phyloP scores from a whole-genome alignment of 2,888 invertebrate genomes.

The Pemphredon lugubris region DNA sequence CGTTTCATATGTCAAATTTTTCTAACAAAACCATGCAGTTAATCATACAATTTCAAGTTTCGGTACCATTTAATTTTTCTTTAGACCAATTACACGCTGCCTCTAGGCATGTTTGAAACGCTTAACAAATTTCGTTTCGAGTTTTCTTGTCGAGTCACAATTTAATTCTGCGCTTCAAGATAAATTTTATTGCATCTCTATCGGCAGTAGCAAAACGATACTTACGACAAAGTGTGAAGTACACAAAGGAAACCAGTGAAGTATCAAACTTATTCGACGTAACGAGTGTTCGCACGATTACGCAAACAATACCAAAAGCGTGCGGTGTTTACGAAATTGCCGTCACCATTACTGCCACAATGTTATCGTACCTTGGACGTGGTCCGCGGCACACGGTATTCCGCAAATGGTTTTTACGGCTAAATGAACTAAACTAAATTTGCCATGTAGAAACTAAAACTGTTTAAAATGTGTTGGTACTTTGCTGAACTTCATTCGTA shows the following conservation, averaged over 20 bases:
- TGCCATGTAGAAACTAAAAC: too few species aligned
- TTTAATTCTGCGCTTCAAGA: not conserved
- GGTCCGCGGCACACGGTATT: not conserved
- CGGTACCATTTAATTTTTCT: too few species aligned
- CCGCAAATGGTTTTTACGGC: not conserved
- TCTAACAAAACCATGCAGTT: too few species aligned
- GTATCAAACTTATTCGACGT: not conserved
- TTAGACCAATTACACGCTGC: too few species aligned
- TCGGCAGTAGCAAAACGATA: not conserved
- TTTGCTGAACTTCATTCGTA: too few species aligned
- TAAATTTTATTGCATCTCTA: not conserved
- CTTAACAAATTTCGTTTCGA: not conserved
- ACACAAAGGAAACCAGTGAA: not conserved
- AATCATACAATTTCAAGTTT: too few species aligned
- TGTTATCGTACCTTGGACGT: not conserved
- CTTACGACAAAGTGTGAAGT: not conserved
- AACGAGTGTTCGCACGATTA: not conserved
- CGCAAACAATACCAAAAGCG: not conserved
- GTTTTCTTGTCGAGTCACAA: not conserved
- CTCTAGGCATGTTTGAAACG: too few species aligned
- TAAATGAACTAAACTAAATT: not conserved
- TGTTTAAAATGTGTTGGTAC: too few species aligned
- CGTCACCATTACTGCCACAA: not conserved
- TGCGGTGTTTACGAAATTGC: not conserved
- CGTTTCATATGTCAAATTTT: too few species aligned